Percentiles rank a stretch among this genome's conserved stretches.
Evolutionary conservation across 2,113 vertebrate species (phyloP).

Genomic region (Serilophus lunatus): DNA sequence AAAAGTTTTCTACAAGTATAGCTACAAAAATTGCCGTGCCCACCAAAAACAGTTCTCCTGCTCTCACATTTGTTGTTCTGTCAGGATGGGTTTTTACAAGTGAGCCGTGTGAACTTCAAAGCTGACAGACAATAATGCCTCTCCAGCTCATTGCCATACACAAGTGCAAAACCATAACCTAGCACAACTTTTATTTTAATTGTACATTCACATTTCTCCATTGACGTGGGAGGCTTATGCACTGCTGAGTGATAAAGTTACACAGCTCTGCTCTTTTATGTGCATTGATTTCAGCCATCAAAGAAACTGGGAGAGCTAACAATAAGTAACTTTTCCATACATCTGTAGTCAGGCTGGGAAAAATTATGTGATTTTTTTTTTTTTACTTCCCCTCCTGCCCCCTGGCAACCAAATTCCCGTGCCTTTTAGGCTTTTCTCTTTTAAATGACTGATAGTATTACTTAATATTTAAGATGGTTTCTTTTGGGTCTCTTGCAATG

Average conservation of each 20-base stretch:
- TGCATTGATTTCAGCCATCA: neutral
- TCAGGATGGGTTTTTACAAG: neutral
- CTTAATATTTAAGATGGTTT: neutral
- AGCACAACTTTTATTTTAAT: constrained; percentile 43
- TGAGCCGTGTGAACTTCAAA: neutral
- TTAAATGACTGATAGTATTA: neutral
- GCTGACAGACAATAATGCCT: neutral
- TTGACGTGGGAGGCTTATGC: neutral
- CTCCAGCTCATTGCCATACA: constrained; percentile 8
- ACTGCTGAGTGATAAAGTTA: neutral
- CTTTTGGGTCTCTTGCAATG: neutral
- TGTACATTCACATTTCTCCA: neutral
- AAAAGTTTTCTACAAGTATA: neutral
- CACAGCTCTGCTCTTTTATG: neutral
- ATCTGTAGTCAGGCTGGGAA: neutral
- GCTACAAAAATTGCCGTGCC: neutral
- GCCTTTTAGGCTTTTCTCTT: neutral
- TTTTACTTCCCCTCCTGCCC: neutral
- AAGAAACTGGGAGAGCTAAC: neutral
- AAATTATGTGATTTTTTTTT: neutral
- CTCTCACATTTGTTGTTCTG: neutral
- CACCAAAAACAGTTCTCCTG: neutral
- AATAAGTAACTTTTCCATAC: neutral
- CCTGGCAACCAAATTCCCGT: neutral
- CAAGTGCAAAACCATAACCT: constrained; percentile 5